Percentiles rank a stretch among this genome's conserved stretches.
Evolutionary conservation across 2,113 vertebrate genomes (phyloP).

Genomic region (Eclectus roratus): DNA sequence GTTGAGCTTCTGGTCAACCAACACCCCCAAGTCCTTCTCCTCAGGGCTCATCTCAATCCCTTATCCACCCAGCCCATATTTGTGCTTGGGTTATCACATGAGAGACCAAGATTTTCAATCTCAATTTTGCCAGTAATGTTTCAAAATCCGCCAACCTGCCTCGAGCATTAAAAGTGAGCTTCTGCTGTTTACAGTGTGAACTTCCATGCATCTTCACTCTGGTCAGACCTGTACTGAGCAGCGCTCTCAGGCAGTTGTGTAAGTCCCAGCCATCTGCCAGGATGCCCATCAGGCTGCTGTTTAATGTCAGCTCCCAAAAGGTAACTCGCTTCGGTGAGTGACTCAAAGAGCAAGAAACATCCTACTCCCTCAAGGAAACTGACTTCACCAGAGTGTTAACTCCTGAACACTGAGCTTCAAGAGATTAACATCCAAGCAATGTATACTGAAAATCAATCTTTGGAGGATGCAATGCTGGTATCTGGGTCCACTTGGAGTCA

Average conservation of each 20-base stretch:
- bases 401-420: neutral
- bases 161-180: neutral
- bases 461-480: neutral
- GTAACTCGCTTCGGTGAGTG: rapidly evolving
- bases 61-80: neutral
- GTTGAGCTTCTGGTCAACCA: neutral
- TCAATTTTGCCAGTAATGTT: neutral
- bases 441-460: neutral
- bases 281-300: neutral
- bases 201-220: neutral
- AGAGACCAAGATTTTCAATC: neutral
- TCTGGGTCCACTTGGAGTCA: neutral
- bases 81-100: neutral
- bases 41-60: neutral
- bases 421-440: neutral
- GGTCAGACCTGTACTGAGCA: rapidly evolving
- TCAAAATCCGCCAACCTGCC: neutral
- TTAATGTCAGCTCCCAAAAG: neutral
- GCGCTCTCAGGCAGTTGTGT: neutral
- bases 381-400: neutral
- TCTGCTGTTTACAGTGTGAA: neutral
- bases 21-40: neutral
- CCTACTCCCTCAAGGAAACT: neutral
- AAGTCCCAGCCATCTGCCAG: neutral
- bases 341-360: neutral